These are phyloP conservation scores for Acanthaster planci DNA, from an alignment of 35 echinoderm and acorn worm species.

Conservation along the genomic window DNA sequence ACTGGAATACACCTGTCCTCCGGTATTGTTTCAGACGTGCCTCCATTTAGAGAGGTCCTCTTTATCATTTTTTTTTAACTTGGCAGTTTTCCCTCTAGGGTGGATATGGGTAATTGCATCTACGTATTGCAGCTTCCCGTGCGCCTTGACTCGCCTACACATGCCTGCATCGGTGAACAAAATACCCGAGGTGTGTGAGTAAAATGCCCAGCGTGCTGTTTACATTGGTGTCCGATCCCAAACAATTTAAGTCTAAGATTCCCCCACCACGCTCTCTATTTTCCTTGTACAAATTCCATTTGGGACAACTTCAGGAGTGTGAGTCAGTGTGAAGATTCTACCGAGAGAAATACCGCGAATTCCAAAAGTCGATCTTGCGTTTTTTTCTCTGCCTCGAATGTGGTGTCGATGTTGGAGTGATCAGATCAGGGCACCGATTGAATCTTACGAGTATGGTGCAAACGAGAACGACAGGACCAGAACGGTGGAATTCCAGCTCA, in stretches of 20 bases:
- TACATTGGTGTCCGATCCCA: neutral
- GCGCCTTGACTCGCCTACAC: neutral
- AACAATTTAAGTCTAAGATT: conserved; percentile 12
- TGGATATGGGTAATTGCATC: conserved; percentile 26
- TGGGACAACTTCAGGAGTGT: no score
- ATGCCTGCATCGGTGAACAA: neutral
- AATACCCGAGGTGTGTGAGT: neutral
- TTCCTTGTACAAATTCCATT: no score
- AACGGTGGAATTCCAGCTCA: no score
- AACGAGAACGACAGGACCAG: no score
- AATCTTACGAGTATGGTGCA: no score
- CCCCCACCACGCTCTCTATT: neutral
- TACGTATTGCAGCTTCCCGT: neutral
- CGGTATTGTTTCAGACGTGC: conserved; percentile 19
- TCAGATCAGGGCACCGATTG: no score
- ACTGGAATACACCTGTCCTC: conserved; percentile 16
- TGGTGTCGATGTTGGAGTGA: no score
- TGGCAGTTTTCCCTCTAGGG: conserved; percentile 5
- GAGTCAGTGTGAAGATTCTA: no score
- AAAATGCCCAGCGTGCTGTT: neutral
- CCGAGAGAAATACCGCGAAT: no score
- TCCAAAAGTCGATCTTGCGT: no score
- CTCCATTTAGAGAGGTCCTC: conserved; percentile 1
- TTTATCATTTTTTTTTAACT: neutral
- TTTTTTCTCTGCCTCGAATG: no score